phyloP scores from a whole-genome alignment of 2,113 vertebrate genomes.

The Rousettus leschenaultii region DNA sequence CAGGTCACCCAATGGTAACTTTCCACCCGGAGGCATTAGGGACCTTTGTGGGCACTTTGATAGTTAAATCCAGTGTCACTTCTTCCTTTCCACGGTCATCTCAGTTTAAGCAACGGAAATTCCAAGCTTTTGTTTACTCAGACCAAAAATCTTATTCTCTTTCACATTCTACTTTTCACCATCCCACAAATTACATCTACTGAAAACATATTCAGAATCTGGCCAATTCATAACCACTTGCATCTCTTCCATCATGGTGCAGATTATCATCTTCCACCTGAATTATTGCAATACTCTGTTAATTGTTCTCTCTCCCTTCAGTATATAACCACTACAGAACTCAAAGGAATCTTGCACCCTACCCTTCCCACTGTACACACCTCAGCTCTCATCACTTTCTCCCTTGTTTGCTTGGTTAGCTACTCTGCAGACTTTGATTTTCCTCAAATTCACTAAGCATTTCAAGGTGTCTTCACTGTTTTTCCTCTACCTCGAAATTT shows the following conservation, averaged over 20 bases:
- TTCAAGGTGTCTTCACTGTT: accelerated
- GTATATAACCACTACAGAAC: background rate
- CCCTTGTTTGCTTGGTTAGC: background rate
- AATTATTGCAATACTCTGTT: background rate
- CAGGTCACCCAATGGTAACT: no score
- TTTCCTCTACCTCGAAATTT: background rate
- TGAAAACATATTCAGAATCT: background rate
- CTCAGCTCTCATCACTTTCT: background rate
- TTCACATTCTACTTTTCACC: background rate
- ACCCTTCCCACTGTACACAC: no score
- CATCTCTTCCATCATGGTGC: background rate
- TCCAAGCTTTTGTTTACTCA: background rate
- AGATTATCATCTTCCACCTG: background rate
- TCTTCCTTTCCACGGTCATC: background rate
- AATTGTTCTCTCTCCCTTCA: background rate
- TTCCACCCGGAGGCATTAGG: background rate
- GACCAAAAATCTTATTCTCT: background rate
- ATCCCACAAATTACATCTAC: background rate
- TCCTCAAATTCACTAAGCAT: background rate
- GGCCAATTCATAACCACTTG: background rate
- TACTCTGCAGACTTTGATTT: background rate
- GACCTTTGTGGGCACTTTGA: background rate
- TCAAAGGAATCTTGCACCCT: background rate
- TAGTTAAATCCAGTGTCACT: background rate
- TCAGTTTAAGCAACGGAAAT: background rate